Evolutionary conservation across 2,113 vertebrate species (phyloP).

Genomic region (Callionymus lyra): DNA sequence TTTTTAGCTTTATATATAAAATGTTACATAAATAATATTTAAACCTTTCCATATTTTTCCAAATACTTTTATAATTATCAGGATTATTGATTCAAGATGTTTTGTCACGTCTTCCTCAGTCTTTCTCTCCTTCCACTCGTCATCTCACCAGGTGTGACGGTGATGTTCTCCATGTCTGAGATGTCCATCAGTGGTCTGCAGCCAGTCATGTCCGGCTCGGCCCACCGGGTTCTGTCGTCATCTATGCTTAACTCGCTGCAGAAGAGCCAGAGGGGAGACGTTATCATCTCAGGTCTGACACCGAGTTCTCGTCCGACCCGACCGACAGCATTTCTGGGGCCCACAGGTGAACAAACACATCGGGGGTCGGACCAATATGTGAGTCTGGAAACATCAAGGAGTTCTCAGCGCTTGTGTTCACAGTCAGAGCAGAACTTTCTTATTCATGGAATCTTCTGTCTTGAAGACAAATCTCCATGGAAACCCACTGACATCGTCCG

Average conservation of each 20-base stretch:
- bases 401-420: constrained; percentile 7
- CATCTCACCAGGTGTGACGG: constrained; percentile 70
- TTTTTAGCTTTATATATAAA: too few species aligned
- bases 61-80: too few species aligned
- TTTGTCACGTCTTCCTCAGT: not conserved
- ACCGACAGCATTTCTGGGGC: not conserved
- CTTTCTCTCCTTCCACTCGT: not conserved
- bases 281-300: too few species aligned
- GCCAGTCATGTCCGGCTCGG: constrained; percentile 55
- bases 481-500: constrained; percentile 18
- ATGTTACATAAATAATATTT: too few species aligned
- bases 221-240: constrained; percentile 66
- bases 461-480: constrained; percentile 17
- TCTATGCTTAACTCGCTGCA: constrained; percentile 49
- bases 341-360: not conserved
- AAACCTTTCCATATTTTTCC: too few species aligned
- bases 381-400: too few species aligned
- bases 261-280: not conserved
- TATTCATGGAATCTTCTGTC: constrained; percentile 10
- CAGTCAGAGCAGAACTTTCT: constrained; percentile 3
- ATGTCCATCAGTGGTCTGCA: constrained; percentile 66
- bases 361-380: too few species aligned
- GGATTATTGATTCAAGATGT: not conserved
- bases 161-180: constrained; percentile 63
- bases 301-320: too few species aligned